Percentiles rank a stretch among this genome's conserved stretches.
Conservation (phyloP, 2,797 vertebrate genomes). For the Limosa lapponica region DNA sequence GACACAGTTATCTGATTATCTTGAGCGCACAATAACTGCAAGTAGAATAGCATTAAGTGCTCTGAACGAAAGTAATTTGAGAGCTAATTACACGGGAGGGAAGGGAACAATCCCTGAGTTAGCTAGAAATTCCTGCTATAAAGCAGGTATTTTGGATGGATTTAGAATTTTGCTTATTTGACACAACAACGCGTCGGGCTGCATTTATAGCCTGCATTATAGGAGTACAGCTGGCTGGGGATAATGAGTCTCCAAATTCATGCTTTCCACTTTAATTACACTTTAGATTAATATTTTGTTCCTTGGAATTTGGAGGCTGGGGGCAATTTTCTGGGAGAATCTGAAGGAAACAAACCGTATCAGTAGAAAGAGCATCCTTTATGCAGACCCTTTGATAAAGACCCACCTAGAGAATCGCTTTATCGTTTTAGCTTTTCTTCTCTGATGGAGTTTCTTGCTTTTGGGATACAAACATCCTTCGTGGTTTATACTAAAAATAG, state of each 20-base stretch:
- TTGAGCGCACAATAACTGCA: background rate
- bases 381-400: background rate
- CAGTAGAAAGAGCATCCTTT: background rate
- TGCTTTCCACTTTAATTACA: background rate
- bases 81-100: background rate
- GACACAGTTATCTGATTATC: background rate
- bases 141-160: background rate
- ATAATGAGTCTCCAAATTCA: background rate
- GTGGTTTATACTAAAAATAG: background rate
- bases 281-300: slow-evolving; percentile 15
- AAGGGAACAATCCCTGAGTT: background rate
- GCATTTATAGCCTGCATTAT: background rate
- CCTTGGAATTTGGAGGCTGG: background rate
- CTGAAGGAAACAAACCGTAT: background rate
- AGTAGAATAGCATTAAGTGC: background rate
- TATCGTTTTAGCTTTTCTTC: background rate
- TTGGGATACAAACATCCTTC: background rate
- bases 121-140: background rate
- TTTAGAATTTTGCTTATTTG: slow-evolving; percentile 16
- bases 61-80: background rate
- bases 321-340: background rate
- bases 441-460: background rate
- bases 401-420: background rate
- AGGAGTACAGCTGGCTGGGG: background rate
- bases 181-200: background rate